Evolutionary conservation across 2,888 invertebrate species (phyloP).

Genomic region (Hartigia nigra): DNA sequence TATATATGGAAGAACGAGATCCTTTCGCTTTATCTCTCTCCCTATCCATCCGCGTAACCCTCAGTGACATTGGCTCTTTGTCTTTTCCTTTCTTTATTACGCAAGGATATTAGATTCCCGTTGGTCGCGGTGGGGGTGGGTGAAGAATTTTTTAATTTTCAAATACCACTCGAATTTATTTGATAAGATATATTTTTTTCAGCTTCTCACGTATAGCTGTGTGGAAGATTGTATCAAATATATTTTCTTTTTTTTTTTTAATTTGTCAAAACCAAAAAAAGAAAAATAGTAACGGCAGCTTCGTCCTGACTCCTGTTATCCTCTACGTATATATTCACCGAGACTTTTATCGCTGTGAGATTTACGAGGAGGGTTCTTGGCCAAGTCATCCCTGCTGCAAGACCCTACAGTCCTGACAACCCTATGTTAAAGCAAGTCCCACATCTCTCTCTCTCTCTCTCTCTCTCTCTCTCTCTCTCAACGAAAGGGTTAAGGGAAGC

Average conservation of each 20-base stretch:
- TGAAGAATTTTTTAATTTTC: neutral
- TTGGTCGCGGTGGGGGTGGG: neutral
- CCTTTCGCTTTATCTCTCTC: slow-evolving; percentile 9
- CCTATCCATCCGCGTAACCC: slow-evolving; percentile 2
- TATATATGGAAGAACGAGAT: neutral
- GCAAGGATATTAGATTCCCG: neutral
- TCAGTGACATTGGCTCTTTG: neutral
- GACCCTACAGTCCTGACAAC: neutral
- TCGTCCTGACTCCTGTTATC: neutral
- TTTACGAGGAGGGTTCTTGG: neutral
- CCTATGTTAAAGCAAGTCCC: neutral
- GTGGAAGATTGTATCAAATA: no score
- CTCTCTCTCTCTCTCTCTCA: neutral
- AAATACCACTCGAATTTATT: no score
- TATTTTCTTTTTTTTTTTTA: neutral
- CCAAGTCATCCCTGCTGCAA: neutral
- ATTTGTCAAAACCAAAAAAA: neutral
- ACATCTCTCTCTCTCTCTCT: neutral
- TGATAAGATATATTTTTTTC: no score
- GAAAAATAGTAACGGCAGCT: neutral
- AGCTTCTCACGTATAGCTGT: no score
- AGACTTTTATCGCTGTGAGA: neutral
- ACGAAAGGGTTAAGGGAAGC: neutral
- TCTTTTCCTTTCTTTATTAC: neutral
- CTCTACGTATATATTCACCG: neutral